Evolutionary conservation across 2,797 vertebrate species (phyloP).

Genomic region (Myoxocephalus aenaeus): DNA sequence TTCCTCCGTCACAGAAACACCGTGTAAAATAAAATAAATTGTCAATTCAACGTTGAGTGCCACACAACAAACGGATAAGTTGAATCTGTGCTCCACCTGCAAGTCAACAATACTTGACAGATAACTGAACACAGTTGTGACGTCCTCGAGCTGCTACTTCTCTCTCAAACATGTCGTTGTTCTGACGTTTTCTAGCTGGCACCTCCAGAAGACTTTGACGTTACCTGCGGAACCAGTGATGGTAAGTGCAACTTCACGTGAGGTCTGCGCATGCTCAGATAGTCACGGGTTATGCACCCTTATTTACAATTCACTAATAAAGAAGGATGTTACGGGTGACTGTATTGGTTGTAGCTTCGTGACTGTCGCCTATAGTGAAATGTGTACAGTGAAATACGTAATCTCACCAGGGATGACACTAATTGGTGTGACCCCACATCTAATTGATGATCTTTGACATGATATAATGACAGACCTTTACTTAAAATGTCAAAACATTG

Average conservation of each 20-base stretch:
- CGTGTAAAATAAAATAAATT: too few species aligned
- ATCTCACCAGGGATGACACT: background rate
- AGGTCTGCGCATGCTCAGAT: too few species aligned
- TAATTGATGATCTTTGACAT: background rate
- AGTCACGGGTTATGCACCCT: background rate
- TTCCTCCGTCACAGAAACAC: too few species aligned
- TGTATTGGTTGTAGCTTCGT: background rate
- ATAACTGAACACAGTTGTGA: background rate
- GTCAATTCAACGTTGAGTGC: background rate
- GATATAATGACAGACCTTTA: background rate
- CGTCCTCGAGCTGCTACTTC: background rate
- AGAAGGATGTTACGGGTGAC: background rate
- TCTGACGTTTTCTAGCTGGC: constrained; percentile 26
- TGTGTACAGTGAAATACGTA: background rate
- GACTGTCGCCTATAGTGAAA: background rate
- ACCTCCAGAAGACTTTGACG: background rate
- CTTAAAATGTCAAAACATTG: background rate
- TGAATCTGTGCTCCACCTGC: background rate
- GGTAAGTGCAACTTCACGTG: constrained; percentile 30
- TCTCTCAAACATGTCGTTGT: background rate
- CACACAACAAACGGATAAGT: background rate
- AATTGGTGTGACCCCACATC: background rate
- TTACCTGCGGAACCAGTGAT: background rate
- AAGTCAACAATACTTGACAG: background rate
- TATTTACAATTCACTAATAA: background rate